Percentiles rank a stretch among this genome's conserved stretches.
These are phyloP conservation scores for Synergus laeviventris DNA, from an alignment of 2,888 invertebrate genomes.

Conservation along the genomic window DNA sequence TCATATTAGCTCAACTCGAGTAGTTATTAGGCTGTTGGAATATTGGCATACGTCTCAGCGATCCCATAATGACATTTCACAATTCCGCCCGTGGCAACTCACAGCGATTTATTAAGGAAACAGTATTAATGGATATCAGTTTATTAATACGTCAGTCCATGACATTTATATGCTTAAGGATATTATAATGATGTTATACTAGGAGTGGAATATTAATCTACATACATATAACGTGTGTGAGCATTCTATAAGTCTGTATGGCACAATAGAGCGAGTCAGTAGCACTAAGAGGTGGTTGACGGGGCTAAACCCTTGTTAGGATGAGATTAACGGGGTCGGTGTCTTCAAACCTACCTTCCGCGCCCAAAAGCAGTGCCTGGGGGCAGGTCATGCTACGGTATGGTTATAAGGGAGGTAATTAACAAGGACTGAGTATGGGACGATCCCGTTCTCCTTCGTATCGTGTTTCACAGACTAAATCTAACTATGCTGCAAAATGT, in stretches of 20 bases:
- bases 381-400: conserved; percentile 38
- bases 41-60: conserved; percentile 63
- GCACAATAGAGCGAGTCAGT: background rate
- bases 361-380: background rate
- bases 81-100: conserved; percentile 63
- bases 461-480: conserved; percentile 14
- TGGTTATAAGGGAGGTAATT: conserved; percentile 57
- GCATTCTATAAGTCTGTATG: background rate
- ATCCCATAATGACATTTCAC: conserved; percentile 65
- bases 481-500: conserved; percentile 14
- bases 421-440: conserved; percentile 49
- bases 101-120: conserved; percentile 50
- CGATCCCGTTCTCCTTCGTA: background rate
- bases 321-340: conserved; percentile 63
- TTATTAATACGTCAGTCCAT: conserved; percentile 55
- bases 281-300: conserved; percentile 45
- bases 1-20: too few species aligned
- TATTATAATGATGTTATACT: background rate
- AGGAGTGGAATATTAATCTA: background rate
- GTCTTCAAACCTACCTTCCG: conserved; percentile 41
- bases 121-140: conserved; percentile 59
- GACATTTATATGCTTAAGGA: background rate
- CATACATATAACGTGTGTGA: background rate
- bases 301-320: conserved; percentile 67
- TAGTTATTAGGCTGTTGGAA: conserved; percentile 39